Conservation (phyloP, 2,797 vertebrate species). For the Anolis apletophallus region DNA sequence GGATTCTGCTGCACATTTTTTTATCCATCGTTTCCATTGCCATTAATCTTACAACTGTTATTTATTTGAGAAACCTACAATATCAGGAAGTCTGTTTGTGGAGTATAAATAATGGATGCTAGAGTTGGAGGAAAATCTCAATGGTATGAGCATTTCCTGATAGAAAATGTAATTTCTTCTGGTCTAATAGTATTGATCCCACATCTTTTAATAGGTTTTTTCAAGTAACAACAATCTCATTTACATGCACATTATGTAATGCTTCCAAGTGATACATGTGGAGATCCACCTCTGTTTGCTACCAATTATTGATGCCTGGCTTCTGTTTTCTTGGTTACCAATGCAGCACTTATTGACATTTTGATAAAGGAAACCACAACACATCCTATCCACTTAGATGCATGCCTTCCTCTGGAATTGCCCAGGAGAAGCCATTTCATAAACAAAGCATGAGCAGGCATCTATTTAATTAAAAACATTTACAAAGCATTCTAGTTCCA, state of each 20-base stretch:
- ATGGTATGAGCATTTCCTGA: conserved; percentile 63
- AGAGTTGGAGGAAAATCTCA: conserved; percentile 58
- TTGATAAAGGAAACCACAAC: conserved; percentile 72
- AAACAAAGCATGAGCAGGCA: conserved; percentile 43
- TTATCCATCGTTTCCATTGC: conserved; percentile 40
- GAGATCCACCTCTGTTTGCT: conserved; percentile 66
- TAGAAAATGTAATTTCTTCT: conserved; percentile 65
- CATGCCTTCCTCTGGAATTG: conserved; percentile 63
- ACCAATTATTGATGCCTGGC: conserved; percentile 74
- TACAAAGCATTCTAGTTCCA: conserved; percentile 56
- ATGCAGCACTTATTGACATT: conserved; percentile 74
- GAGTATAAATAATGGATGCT: conserved; percentile 56
- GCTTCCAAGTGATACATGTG: conserved; percentile 71
- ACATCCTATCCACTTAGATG: conserved; percentile 64
- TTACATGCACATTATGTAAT: conserved; percentile 73
- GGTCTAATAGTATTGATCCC: conserved; percentile 67
- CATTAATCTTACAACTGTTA: conserved; percentile 39
- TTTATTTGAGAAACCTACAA: conserved; percentile 46
- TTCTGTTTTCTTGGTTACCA: conserved; percentile 71
- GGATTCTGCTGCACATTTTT: not conserved
- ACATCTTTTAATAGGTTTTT: conserved; percentile 66
- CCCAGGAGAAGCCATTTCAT: conserved; percentile 48
- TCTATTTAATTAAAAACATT: conserved; percentile 58
- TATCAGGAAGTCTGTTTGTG: conserved; percentile 47
- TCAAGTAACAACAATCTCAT: conserved; percentile 68